These are phyloP conservation scores for Cyprinella venusta DNA, from an alignment of 2,797 vertebrate species.

Conservation along the genomic window DNA sequence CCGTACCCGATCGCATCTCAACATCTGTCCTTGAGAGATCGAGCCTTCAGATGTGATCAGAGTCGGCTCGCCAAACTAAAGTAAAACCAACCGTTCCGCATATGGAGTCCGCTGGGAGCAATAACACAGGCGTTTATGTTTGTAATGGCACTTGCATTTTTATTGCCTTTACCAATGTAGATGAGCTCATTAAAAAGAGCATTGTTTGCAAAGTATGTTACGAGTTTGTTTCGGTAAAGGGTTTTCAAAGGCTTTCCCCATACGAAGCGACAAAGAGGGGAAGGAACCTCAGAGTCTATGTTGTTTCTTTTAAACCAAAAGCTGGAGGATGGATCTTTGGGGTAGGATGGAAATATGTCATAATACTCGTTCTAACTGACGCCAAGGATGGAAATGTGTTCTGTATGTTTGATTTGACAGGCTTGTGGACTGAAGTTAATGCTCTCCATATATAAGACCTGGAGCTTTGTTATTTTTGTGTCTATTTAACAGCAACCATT, in stretches of 20 bases:
- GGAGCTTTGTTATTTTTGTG: constrained; percentile 54
- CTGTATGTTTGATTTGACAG: constrained; percentile 53
- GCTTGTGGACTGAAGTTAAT: constrained; percentile 52
- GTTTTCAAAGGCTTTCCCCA: constrained; percentile 26
- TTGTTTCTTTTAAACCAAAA: constrained; percentile 44
- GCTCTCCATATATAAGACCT: constrained; percentile 54
- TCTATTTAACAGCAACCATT: constrained; percentile 53
- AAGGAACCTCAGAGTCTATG: constrained; percentile 1
- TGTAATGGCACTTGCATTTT: constrained; percentile 13
- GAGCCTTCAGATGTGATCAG: constrained; percentile 49
- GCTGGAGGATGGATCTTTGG: constrained; percentile 35
- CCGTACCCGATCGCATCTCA: constrained; percentile 43
- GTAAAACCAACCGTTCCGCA: constrained; percentile 41
- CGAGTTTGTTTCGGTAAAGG: constrained; percentile 32
- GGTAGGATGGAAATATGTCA: constrained; percentile 54
- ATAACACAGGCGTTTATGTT: constrained; percentile 33
- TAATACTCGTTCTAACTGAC: constrained; percentile 50
- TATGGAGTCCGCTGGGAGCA: constrained; percentile 34
- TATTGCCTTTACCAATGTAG: constrained; percentile 10
- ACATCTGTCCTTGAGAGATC: constrained; percentile 56
- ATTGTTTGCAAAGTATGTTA: constrained; percentile 17
- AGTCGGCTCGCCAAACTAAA: constrained; percentile 45
- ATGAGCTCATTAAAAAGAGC: constrained; percentile 8
- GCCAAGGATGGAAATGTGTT: constrained; percentile 27
- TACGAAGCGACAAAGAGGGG: not conserved